Percentiles rank a stretch among this genome's conserved stretches.
Evolutionary conservation across 53 echinoderm and acorn worm species (phyloP).

Genomic region (Actinopyga echinites): DNA sequence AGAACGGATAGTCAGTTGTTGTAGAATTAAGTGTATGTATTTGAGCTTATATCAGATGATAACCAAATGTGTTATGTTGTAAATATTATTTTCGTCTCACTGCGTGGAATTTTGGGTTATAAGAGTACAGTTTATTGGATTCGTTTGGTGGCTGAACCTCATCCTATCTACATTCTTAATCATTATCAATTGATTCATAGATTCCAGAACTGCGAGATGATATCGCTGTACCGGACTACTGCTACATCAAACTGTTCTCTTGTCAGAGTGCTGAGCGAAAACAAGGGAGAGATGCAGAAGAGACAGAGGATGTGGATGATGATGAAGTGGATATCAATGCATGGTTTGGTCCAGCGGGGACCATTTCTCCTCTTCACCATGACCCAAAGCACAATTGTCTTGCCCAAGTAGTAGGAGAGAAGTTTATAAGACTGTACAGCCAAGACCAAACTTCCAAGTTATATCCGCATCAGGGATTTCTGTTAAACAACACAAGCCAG

Average conservation of each 20-base stretch:
- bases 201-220: slow-evolving; percentile 89
- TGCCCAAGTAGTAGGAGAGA: slow-evolving; percentile 88
- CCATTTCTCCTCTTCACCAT: slow-evolving; percentile 87
- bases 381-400: slow-evolving; percentile 98
- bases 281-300: background rate
- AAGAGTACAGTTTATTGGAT: no score
- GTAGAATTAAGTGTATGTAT: no score
- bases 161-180: background rate
- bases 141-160: no score
- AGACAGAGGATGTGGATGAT: slow-evolving; percentile 8
- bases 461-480: slow-evolving; percentile 73
- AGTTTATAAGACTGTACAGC: slow-evolving; percentile 77
- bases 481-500: slow-evolving; percentile 93
- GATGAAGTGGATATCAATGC: slow-evolving; percentile 93
- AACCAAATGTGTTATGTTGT: no score
- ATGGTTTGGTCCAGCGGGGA: slow-evolving; percentile 96
- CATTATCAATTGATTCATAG: slow-evolving; percentile 44
- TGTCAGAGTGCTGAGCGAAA: background rate
- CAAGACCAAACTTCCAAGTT: slow-evolving; percentile 63
- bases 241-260: slow-evolving; percentile 65
- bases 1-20: no score
- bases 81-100: no score
- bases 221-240: slow-evolving; percentile 95
- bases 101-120: no score
- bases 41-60: no score